Base-by-base conservation (phyloP, 2,888 invertebrate species). In the Allophyes oxyacanthae region DNA sequence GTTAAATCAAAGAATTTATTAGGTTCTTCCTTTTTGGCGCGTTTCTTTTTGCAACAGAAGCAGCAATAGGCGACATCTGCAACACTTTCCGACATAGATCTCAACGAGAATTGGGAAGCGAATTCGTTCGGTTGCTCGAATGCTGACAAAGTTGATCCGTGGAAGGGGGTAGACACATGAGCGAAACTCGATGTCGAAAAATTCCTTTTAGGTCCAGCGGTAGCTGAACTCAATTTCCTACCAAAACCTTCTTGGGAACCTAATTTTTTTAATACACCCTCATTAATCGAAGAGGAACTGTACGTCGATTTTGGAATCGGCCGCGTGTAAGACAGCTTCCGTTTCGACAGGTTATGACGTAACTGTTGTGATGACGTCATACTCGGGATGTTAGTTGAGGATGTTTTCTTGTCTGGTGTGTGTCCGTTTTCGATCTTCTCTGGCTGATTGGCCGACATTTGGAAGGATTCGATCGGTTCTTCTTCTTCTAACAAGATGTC, bases 141-240 rank as follows among this genome's bases (percentile, higher is more conserved):
- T 0, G 95, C 95, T 0, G 97, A 97, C 0, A 98, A 78, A 0
- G 97, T 97, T 32, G 97, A 97, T 0, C 98, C 98, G 77, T 98
- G 97, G 85, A 97, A 97, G 0, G 97, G 97, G 0, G 98, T 98
- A 0, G 97, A 96, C 0, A 98, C 95, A 78, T 98, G 97, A 34
- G 97, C 96, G 75, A 98, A 97, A 45, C 97, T 97, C 5, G 97
- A 97, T 0, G 96, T 96, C 0, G 97, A 97, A 8, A 96, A 95
- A 15, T 96, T 97, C 32, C 96, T 94, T 74, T 94, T 95, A 0
- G 96, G 96, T 59, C 88, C 76, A 40, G 83, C 80, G 0, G 79
- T 85, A n/a, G 83, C 83, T 0, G 82, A 85, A 34, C 92, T 92
- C 0, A 89, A 55, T 25, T 87, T 79, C 0, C 91, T 85, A 0